Conservation (phyloP, 2,113 vertebrate species). For the Edolisoma coerulescens region DNA sequence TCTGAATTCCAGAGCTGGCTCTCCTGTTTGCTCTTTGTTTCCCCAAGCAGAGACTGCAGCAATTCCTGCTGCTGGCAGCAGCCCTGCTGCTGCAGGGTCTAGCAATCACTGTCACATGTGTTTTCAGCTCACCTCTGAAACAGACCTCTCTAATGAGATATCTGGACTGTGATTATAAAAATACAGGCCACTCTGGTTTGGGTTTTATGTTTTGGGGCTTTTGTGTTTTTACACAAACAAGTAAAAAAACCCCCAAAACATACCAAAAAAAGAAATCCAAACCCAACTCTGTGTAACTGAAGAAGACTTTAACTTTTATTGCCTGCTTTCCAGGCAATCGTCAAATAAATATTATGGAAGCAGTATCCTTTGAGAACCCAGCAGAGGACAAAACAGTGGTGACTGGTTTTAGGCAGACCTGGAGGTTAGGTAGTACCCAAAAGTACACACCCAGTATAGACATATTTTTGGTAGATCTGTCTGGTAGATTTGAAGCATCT, state of each 20-base stretch:
- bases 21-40: not conserved
- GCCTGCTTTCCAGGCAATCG: not conserved
- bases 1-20: not conserved
- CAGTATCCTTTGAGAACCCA: not conserved
- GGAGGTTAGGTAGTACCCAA: not conserved
- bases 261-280: not conserved
- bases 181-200: not conserved
- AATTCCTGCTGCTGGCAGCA: not conserved
- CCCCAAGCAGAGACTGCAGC: not conserved
- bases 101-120: not conserved
- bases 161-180: not conserved
- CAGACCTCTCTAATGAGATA: not conserved
- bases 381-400: not conserved
- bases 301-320: not conserved
- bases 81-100: not conserved
- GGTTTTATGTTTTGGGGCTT: not conserved
- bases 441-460: not conserved
- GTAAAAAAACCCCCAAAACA: not conserved
- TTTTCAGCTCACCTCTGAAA: not conserved
- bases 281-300: rapidly evolving
- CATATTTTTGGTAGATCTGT: not conserved
- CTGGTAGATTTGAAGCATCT: not conserved
- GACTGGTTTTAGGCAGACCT: not conserved
- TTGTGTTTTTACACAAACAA: not conserved
- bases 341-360: not conserved